Evolutionary conservation across 2,888 invertebrate genomes (phyloP), one percentile per base, ranked within the genome.

Genomic region (Phaedon cochleariae): DNA sequence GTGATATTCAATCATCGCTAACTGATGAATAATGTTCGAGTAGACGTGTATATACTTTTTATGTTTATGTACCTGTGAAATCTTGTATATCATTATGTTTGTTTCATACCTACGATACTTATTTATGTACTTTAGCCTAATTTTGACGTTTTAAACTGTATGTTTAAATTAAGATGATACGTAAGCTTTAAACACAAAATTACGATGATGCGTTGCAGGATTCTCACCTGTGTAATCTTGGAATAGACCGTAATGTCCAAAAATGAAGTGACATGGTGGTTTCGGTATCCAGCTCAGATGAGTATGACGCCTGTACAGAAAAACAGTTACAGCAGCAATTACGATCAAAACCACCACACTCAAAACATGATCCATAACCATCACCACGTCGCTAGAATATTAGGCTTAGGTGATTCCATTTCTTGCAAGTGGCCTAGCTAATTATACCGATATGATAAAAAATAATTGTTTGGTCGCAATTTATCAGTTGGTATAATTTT

Each of bases 141-240:
- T n/a, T n/a, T n/a, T n/a, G n/a, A n/a, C n/a, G n/a, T n/a, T n/a
- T n/a, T n/a, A n/a, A n/a, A n/a, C n/a, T n/a, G n/a, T n/a, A n/a
- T n/a, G n/a, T n/a, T n/a, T n/a, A n/a, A n/a, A n/a, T n/a, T n/a
- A n/a, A n/a, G n/a, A n/a, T n/a, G n/a, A n/a, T n/a, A n/a, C n/a
- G n/a, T n/a, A n/a, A n/a, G n/a, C n/a, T n/a, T n/a, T 18, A 46
- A 1, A n/a, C 2, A 10, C 0, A n/a, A 12, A 46, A n/a, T n/a
- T 18, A 9, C 2, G 17, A 20, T 2, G 15, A 46, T 17, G n/a
- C n/a, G n/a, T n/a, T n/a, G n/a, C n/a, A n/a, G n/a, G n/a, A 18
- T 17, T 26, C 51, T 12, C 17, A 51, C 51, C 29, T 51, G 51
- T 51, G 15, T n/a, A 15, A 51, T 51, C 51, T 22, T 26, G n/a